Percentiles rank a stretch among this genome's conserved stretches.
phyloP scores from a whole-genome alignment of 2,113 vertebrate genomes.

The Tragelaphus imberbis region DNA sequence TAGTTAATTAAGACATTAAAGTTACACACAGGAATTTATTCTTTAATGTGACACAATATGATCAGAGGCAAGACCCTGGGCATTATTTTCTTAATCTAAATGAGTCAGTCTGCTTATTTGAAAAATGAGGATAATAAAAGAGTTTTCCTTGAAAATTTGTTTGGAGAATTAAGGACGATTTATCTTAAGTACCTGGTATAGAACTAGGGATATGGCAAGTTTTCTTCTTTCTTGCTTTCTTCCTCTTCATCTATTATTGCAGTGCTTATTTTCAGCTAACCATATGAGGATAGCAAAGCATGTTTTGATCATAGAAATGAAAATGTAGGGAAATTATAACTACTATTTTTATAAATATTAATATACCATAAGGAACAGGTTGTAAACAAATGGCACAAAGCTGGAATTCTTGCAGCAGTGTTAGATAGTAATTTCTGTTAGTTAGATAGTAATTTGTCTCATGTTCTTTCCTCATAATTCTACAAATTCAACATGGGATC shows the following conservation, averaged over 20 bases:
- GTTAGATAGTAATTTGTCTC: background rate
- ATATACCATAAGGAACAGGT: background rate
- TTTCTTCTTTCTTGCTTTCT: background rate
- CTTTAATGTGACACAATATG: background rate
- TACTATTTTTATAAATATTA: background rate
- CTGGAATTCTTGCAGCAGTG: background rate
- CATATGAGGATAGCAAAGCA: background rate
- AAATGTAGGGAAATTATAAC: background rate
- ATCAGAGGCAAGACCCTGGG: background rate
- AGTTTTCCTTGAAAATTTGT: background rate
- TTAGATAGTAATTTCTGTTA: background rate
- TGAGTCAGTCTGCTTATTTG: background rate
- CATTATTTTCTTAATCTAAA: background rate
- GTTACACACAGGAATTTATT: background rate
- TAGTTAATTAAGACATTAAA: conserved; percentile 7
- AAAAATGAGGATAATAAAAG: background rate
- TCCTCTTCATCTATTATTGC: background rate
- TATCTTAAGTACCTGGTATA: background rate
- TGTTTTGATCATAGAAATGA: background rate
- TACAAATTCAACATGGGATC: background rate
- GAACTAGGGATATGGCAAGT: background rate
- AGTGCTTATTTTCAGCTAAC: background rate
- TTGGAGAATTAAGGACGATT: background rate
- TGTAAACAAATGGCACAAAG: background rate
- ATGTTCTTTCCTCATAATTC: background rate